These are phyloP conservation scores for Elephas maximus DNA, from an alignment of 2,113 vertebrate genomes.

Conservation along the genomic window DNA sequence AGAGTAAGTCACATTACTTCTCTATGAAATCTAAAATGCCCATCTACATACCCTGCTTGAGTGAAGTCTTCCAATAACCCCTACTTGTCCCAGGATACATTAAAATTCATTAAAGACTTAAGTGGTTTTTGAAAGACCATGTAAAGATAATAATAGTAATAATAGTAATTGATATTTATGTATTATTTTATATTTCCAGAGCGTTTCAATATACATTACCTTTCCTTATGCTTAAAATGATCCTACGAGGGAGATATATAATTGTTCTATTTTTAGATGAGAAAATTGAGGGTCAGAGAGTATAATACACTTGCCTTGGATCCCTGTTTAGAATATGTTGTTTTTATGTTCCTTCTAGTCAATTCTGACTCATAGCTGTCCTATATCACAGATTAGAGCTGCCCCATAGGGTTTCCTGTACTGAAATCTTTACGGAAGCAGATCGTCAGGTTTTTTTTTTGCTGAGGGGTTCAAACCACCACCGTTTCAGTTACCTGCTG, in stretches of 20 bases:
- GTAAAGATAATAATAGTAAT: background rate
- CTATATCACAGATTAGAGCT: too few relatives aligned
- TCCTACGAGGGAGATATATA: background rate
- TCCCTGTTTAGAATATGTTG: too few relatives aligned
- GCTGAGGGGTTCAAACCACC: too few relatives aligned
- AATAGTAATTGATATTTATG: background rate
- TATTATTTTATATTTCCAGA: background rate
- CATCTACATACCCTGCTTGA: background rate
- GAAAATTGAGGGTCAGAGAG: too few relatives aligned
- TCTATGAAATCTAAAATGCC: slow-evolving; percentile 4
- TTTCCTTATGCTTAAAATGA: background rate
- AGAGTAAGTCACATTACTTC: background rate
- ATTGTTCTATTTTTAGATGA: background rate
- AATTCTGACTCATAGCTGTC: too few relatives aligned
- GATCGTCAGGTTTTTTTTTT: too few relatives aligned
- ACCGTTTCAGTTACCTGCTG: too few relatives aligned
- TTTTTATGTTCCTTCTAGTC: too few relatives aligned
- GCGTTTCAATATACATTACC: background rate
- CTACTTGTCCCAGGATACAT: background rate
- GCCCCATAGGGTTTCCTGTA: too few relatives aligned
- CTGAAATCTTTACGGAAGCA: too few relatives aligned
- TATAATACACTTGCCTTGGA: too few relatives aligned
- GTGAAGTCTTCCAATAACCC: background rate
- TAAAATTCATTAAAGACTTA: background rate
- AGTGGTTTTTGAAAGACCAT: background rate